Base-by-base conservation (phyloP, 2,888 invertebrate species). In the Salticus scenicus region DNA sequence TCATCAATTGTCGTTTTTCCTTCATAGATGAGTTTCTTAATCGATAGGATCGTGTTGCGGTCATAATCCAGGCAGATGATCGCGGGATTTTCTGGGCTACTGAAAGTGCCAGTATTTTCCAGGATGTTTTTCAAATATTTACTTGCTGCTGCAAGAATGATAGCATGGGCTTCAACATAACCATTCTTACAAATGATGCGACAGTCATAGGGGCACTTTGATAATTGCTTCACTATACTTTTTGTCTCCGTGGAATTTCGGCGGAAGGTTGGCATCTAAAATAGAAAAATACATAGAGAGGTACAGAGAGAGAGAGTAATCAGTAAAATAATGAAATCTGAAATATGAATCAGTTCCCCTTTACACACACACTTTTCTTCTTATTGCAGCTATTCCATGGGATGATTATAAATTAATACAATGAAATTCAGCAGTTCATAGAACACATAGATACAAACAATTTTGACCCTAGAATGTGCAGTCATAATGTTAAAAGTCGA, bases 171-270 rank as follows among this genome's bases (percentile, higher is more conserved):
- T 2, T 27, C 31, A 0, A 67, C 27, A 2, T 8, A 47, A n/a
- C 76, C 76, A 33, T 67, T 31, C 33, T n/a, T 30, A 64, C 76
- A 76, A n/a, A 76, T 47, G 20, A 76, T 1, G 67, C 47, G 28
- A 31, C 76, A 76, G 33, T 76, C 76, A 0, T 17, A 14, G 2
- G 76, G 76, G 0, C 30, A 47, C 2, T 17, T 7, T 2, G 42
- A 47, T 2, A 47, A 47, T 12, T 14, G 42, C 42, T 47, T 47
- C 10, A 47, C 42, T 14, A 47, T 47, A 2, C 17, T 17, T 17
- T 47, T 2, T 17, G 42, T 47, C 14, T 47, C 42, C 2, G 10
- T 12, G 10, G 42, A 47, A 17, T 2, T 47, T 47, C 42, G 42
- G 2, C 17, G 10, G 1, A 47, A 17, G 4, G 37, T 37, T 10